Evolutionary conservation across 1,140 invertebrate species (phyloP).

Genomic region (Rhyzopertha dominica): DNA sequence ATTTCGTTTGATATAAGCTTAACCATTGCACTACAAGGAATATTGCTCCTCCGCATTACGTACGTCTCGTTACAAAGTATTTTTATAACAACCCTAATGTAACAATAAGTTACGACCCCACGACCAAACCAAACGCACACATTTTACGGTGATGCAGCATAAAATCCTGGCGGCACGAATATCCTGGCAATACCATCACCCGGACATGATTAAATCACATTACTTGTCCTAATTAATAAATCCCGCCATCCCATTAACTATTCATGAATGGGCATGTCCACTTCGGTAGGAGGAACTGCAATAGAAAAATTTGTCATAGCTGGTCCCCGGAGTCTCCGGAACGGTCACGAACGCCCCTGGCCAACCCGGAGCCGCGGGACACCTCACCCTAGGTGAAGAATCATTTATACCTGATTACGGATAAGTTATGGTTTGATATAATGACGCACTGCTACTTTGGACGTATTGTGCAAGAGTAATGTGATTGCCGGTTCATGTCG

Average conservation of each 20-base stretch:
- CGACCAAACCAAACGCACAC: no score
- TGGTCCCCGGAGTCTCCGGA: conserved; percentile 14
- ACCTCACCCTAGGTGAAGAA: conserved; percentile 25
- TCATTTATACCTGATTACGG: conserved; percentile 24
- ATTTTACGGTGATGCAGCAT: no score
- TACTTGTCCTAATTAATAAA: conserved; percentile 26
- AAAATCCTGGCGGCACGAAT: no score
- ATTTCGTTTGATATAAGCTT: no score
- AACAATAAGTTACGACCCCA: no score
- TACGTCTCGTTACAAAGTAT: no score
- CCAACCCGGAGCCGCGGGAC: conserved; percentile 19
- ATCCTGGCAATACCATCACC: no score
- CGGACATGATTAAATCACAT: conserved; percentile 22
- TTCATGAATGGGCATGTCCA: conserved; percentile 18
- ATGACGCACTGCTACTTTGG: conserved; percentile 13
- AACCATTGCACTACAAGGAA: no score
- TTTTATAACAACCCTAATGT: no score
- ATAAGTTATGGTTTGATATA: conserved; percentile 18
- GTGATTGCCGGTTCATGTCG: conserved; percentile 4
- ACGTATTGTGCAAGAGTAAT: conserved; percentile 6
- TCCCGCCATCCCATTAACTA: conserved; percentile 19
- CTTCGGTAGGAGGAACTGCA: conserved; percentile 5
- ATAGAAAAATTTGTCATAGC: conserved; percentile 24
- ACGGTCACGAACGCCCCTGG: conserved; percentile 9
- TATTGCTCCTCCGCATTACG: no score